Evolutionary conservation across 2,888 invertebrate genomes (phyloP).

Genomic region (Anaspis maculata): DNA sequence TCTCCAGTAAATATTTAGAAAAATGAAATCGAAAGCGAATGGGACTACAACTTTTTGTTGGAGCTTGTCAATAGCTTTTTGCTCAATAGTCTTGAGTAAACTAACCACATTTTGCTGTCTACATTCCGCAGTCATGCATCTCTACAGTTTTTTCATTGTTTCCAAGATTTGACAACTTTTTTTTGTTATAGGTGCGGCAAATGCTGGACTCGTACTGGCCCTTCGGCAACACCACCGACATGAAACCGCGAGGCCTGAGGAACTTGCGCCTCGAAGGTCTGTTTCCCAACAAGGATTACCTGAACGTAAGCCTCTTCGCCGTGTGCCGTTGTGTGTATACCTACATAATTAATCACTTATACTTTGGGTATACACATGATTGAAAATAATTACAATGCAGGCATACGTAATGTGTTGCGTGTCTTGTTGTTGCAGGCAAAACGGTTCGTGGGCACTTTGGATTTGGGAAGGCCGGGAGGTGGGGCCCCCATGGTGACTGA

Average conservation of each 20-base stretch:
- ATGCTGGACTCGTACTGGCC: conserved; percentile 68
- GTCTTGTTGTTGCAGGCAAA: conserved; percentile 26
- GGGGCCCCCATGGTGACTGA: conserved; percentile 38
- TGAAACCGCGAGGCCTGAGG: conserved; percentile 48
- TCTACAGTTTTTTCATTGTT: neutral
- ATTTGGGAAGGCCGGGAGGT: conserved; percentile 33
- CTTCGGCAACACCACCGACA: conserved; percentile 52
- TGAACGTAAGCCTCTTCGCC: conserved; percentile 46
- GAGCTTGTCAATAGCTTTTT: no score
- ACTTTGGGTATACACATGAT: neutral
- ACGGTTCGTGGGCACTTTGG: conserved; percentile 31
- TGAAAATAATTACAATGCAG: neutral
- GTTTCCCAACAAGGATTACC: conserved; percentile 50
- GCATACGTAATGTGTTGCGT: conserved; percentile 1
- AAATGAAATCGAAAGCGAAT: no score
- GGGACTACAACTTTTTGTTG: no score
- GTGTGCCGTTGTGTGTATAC: neutral
- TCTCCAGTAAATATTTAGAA: no score
- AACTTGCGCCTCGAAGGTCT: conserved; percentile 60
- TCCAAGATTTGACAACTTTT: neutral
- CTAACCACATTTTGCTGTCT: no score
- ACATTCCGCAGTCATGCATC: no score
- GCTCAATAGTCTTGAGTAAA: no score
- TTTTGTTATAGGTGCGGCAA: conserved; percentile 48
- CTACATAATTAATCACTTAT: neutral